A percentile compares a stretch with the other conserved stretches of the same genome.
Evolutionary conservation across 2,797 vertebrate species (phyloP).

Genomic region (Cynodonichthys magdalenae): DNA sequence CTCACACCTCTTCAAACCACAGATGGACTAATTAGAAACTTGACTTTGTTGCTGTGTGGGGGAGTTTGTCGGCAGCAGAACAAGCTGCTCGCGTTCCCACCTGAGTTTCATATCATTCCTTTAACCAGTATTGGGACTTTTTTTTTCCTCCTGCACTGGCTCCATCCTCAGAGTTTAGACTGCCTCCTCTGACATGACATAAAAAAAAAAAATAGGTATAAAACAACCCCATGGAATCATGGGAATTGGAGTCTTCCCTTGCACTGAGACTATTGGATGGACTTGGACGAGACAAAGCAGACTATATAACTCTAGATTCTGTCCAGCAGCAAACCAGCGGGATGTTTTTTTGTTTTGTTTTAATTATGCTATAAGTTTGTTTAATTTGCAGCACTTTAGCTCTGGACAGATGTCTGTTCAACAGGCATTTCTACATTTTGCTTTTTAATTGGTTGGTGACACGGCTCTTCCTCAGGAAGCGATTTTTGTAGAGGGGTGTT

Average conservation of each 20-base stretch:
- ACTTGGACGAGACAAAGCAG: slow-evolving; percentile 74
- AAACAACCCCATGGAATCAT: slow-evolving; percentile 76
- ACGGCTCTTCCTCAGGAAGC: slow-evolving; percentile 69
- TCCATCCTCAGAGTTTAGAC: slow-evolving; percentile 62
- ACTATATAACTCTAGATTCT: slow-evolving; percentile 69
- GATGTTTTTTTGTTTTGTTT: slow-evolving; percentile 63
- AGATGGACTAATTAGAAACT: slow-evolving; percentile 66
- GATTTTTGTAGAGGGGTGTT: slow-evolving; percentile 49
- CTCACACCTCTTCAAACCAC: slow-evolving; percentile 43
- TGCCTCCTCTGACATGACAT: slow-evolving; percentile 64
- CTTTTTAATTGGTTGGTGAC: slow-evolving; percentile 69
- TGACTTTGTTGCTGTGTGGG: slow-evolving; percentile 55
- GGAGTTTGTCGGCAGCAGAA: slow-evolving; percentile 30
- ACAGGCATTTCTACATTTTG: slow-evolving; percentile 59
- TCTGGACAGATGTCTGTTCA: slow-evolving; percentile 71
- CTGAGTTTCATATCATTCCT: slow-evolving; percentile 78
- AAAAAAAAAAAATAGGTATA: no score
- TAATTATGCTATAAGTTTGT: slow-evolving; percentile 70
- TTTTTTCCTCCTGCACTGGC: slow-evolving; percentile 55
- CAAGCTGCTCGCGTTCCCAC: slow-evolving; percentile 59
- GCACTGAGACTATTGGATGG: slow-evolving; percentile 81
- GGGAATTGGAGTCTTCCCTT: slow-evolving; percentile 82
- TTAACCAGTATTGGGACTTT: slow-evolving; percentile 62
- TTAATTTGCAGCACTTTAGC: slow-evolving; percentile 85
- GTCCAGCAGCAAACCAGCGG: slow-evolving; percentile 71